Base-by-base conservation (phyloP, 2,888 invertebrate species). In the Meganola albula region DNA sequence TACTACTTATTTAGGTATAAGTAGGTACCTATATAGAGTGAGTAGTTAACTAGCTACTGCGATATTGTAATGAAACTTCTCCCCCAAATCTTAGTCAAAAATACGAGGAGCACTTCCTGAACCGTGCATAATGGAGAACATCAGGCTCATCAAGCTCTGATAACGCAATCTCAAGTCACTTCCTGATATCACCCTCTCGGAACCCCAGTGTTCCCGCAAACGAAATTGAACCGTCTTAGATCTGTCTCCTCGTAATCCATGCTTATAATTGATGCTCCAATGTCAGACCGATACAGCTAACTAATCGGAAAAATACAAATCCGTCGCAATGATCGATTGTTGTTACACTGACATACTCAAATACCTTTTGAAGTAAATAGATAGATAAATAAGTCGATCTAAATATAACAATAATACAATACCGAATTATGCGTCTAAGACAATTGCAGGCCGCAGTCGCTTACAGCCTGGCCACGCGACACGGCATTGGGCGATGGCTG, bases 191-290 rank as follows among this genome's bases (percentile, higher is more conserved):
- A 62, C 56, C 63, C 71, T 72, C 49, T 51, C 59, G 52, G 45
- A 37, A 44, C 32, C 38, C 44, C 42, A 48, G 48, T 53, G 50
- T 58, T 45, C 43, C 53, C n/a, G n/a, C 41, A 51, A 53, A 58
- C 70, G 69, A 78, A 82, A 82, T 82, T 79, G 83, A 80, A 79
- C 79, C 79, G 79, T 73, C 83, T 83, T 67, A 72, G 71, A 77
- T 72, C 83, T 83, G 85, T 85, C 85, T 69, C 62, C 48, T 44
- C 47, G 73, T 84, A 84, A 85, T 78, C 84, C 85, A 61, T 61
- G 74, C 73, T 80, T 83, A 83, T 85, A 84, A 85, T 85, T 85
- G 85, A 85, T 84, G 85, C 73, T 75, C 74, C 79, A 74, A 78
- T 75, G 83, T 84, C 84, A 82, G 79, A 73, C 67, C 70, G 70